phyloP scores from a whole-genome alignment of 1,140 invertebrate genomes.

The Neodiprion fabricii region DNA sequence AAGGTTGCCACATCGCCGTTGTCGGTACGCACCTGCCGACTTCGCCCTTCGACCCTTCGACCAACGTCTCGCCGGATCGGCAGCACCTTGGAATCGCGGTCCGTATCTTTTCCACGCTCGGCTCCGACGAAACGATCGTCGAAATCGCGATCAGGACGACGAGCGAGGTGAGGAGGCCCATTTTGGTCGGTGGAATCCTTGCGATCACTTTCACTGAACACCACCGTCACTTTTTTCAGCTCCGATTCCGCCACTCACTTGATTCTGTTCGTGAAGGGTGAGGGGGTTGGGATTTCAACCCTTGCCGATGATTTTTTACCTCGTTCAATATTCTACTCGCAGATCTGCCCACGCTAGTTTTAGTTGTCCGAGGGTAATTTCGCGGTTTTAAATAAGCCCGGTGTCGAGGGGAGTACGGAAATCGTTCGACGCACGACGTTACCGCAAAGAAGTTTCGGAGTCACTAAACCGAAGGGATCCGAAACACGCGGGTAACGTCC shows the following conservation, averaged over 20 bases:
- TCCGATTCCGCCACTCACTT: no score
- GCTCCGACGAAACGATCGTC: constrained; percentile 7
- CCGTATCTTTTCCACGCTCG: constrained; percentile 41
- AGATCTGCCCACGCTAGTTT: no score
- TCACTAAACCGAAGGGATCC: constrained; percentile 35
- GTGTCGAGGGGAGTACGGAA: not conserved
- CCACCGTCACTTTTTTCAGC: no score
- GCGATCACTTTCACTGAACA: no score
- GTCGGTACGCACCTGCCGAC: constrained; percentile 37
- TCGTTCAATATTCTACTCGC: no score
- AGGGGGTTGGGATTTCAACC: no score
- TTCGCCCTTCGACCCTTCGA: constrained; percentile 26
- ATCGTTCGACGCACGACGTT: constrained; percentile 14
- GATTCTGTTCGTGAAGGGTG: no score
- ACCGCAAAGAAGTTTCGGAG: constrained; percentile 31
- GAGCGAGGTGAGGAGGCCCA: not conserved
- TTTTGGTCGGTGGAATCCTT: constrained; percentile 8
- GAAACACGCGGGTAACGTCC: constrained; percentile 30
- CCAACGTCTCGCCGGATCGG: constrained; percentile 51
- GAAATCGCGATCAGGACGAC: constrained; percentile 22
- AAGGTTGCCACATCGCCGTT: constrained; percentile 53
- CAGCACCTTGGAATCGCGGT: constrained; percentile 65
- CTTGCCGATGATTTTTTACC: no score
- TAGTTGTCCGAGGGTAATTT: no score
- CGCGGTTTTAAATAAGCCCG: not conserved